Evolutionary conservation across 2,888 invertebrate species (phyloP).

Genomic region (Cerceris ruficornis): DNA sequence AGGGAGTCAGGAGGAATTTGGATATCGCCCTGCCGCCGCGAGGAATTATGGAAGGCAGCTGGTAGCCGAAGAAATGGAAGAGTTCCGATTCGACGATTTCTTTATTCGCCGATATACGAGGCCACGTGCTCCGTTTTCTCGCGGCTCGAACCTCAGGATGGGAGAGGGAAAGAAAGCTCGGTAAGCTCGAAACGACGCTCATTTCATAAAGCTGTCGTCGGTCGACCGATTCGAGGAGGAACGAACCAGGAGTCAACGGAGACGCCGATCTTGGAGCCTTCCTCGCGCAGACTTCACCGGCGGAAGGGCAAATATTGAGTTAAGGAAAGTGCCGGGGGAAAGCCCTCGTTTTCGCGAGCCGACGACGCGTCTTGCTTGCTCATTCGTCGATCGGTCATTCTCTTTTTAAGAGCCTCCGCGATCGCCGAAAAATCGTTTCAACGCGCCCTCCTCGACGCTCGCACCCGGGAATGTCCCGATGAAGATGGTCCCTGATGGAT

Average conservation of each 20-base stretch:
- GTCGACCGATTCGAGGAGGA: constrained; percentile 21
- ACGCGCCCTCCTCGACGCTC: not conserved
- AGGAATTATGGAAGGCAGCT: constrained; percentile 62
- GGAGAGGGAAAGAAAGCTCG: constrained; percentile 36
- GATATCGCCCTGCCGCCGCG: not conserved
- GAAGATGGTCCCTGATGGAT: no score
- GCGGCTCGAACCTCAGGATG: not conserved
- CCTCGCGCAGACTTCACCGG: constrained; percentile 1
- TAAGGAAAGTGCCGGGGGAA: constrained; percentile 52
- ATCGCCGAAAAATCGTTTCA: constrained; percentile 1
- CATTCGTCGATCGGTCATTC: constrained; percentile 34
- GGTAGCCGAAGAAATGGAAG: constrained; percentile 59
- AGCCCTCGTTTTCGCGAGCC: constrained; percentile 7
- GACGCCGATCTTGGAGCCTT: constrained; percentile 7
- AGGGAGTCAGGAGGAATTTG: constrained; percentile 1
- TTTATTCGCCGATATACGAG: constrained; percentile 60
- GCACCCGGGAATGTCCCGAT: not conserved
- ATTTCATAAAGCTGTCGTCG: constrained; percentile 72
- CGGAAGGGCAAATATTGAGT: constrained; percentile 66
- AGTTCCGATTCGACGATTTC: constrained; percentile 59
- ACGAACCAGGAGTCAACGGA: constrained; percentile 43
- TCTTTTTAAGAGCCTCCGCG: constrained; percentile 24
- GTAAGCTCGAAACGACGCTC: constrained; percentile 40
- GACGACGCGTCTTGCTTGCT: constrained; percentile 39
- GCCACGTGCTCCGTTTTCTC: constrained; percentile 46